Conservation (phyloP, 2,797 vertebrate genomes). For the Onychomys arenicola region DNA sequence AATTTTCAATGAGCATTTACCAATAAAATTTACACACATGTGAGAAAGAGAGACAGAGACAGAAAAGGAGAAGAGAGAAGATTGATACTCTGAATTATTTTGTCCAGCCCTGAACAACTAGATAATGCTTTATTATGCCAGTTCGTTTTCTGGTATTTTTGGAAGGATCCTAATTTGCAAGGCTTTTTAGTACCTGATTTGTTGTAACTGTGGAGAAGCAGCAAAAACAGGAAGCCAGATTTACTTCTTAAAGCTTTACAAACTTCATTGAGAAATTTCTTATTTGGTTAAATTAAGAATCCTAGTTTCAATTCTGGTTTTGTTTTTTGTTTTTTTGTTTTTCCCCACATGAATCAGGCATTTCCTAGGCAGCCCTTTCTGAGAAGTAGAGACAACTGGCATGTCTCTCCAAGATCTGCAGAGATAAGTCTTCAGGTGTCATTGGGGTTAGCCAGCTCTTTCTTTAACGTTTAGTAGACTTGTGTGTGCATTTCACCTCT, state of each 20-base stretch:
- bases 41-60: neutral
- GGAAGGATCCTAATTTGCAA: constrained; percentile 22
- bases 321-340: constrained; percentile 59
- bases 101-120: neutral
- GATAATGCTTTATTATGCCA: neutral
- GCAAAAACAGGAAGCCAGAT: constrained; percentile 71
- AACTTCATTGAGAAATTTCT: constrained; percentile 80
- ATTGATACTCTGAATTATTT: neutral
- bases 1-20: neutral
- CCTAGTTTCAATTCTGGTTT: constrained; percentile 81
- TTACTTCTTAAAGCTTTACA: constrained; percentile 72
- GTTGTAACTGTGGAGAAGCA: constrained; percentile 62
- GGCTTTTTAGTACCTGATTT: constrained; percentile 18
- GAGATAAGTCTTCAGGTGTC: neutral
- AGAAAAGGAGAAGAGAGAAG: neutral
- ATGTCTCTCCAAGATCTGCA: neutral
- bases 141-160: constrained; percentile 48
- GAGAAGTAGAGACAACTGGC: constrained; percentile 59
- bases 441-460: neutral
- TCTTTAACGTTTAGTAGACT: neutral
- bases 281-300: constrained; percentile 73
- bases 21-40: neutral
- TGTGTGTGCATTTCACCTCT: constrained; percentile 10
- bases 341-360: constrained; percentile 71
- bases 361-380: constrained; percentile 63